Evolutionary conservation across 2,888 invertebrate genomes (phyloP).

Genomic region (Zhengitettix transpicula): DNA sequence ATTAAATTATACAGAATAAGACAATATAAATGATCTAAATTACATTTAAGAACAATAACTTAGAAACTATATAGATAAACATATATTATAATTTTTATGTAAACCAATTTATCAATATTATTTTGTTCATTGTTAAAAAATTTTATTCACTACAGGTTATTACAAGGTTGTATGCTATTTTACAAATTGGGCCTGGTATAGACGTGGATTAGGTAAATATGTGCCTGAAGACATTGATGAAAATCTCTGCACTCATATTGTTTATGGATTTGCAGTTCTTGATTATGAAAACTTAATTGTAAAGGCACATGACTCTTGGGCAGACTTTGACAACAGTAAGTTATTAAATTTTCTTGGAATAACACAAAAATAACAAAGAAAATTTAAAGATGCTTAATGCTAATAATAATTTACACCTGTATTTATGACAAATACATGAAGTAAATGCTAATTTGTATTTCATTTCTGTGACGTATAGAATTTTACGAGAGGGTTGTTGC

Average conservation of each 20-base stretch:
- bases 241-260: constrained; percentile 76
- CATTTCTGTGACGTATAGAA: constrained; percentile 28
- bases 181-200: constrained; percentile 89
- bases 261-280: constrained; percentile 87
- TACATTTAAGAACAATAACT: no score
- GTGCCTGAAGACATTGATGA: constrained; percentile 74
- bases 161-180: constrained; percentile 65
- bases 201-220: constrained; percentile 65
- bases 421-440: not conserved
- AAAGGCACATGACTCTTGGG: constrained; percentile 78
- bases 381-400: no score
- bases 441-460: not conserved
- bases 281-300: constrained; percentile 62
- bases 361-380: no score
- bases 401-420: not conserved
- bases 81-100: no score
- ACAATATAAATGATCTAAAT: no score
- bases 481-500: constrained; percentile 73
- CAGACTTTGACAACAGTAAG: constrained; percentile 73
- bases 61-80: no score
- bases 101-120: no score
- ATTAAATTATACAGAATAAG: no score
- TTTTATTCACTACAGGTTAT: constrained; percentile 4
- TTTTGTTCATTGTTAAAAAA: not conserved
- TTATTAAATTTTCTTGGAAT: constrained; percentile 8